Evolutionary conservation across 2,797 vertebrate species (phyloP).

Genomic region (Xenops minutus): DNA sequence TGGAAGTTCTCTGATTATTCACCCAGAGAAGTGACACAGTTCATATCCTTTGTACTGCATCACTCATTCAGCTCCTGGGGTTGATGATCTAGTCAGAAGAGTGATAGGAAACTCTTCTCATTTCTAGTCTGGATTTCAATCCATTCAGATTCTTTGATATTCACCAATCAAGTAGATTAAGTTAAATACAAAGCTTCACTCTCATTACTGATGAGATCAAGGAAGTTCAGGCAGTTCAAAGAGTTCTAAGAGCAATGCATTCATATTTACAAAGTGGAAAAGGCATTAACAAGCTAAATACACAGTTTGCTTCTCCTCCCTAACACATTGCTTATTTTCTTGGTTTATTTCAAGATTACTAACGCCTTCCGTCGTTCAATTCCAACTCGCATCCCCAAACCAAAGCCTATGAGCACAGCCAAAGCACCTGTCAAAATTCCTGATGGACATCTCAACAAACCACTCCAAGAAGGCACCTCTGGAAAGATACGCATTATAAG

Average conservation of each 20-base stretch:
- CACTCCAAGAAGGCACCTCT: slow-evolving; percentile 46
- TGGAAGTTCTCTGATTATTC: not conserved
- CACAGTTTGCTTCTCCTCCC: not conserved
- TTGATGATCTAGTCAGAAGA: not conserved
- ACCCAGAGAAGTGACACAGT: not conserved
- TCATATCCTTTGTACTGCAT: not conserved
- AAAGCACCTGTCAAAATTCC: slow-evolving; percentile 71
- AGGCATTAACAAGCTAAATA: not conserved
- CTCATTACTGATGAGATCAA: not conserved
- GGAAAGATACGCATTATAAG: slow-evolving; percentile 64
- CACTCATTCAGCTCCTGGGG: not conserved
- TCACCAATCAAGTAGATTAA: not conserved
- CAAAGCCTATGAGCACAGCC: slow-evolving; percentile 77
- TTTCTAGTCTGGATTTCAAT: not conserved
- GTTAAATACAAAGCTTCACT: not conserved
- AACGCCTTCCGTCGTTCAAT: slow-evolving; percentile 79
- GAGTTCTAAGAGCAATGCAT: not conserved
- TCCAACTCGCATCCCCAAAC: slow-evolving; percentile 89
- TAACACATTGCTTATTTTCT: not conserved
- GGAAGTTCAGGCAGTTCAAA: not conserved
- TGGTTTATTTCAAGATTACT: slow-evolving; percentile 80
- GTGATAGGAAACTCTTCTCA: not conserved
- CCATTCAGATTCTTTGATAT: not conserved
- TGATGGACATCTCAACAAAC: slow-evolving; percentile 43
- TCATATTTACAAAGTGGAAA: not conserved